Base-by-base conservation (phyloP, 2,797 vertebrate species). In the Cyprinella venusta region DNA sequence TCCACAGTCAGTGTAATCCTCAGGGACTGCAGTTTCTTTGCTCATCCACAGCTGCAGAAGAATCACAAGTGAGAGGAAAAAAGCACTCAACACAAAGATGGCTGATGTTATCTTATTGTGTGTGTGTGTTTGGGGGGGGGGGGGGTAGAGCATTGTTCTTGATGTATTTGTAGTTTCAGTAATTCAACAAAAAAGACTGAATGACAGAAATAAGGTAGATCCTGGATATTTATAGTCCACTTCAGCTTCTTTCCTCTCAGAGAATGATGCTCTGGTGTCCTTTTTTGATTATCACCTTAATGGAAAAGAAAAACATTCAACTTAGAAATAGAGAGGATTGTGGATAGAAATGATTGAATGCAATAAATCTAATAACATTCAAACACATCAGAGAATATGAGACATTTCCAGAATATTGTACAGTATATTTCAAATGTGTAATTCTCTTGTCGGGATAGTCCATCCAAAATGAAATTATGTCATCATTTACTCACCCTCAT, bases 151-250 rank as follows among this genome's bases (percentile, higher is more conserved):
- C 26, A 59, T 82, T 87, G 72, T 78, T 89, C 88, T 90, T 65
- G 74, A 82, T 65, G 85, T 84, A 88, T 92, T 89, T 90, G 88
- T 87, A 83, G 90, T 76, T 83, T 50, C 65, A 82, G 86, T 90
- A 89, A 89, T 88, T 87, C 79, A 87, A 76, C 86, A 80, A 85
- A 88, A 90, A 75, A 75, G 38, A 93, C 89, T 92, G 93, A 91
- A 90, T 84, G 89, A 71, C 81, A 15, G 90, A 92, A 92, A 94
- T 94, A 94, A 93, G 88, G 56, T 42, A 89, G 86, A 84, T 82
- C 85, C 8, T 63, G 71, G 83, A 84, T 89, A 92, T 94, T 93
- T 91, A 91, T 93, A 94, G 93, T 92, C 92, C 24, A 67, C 75
- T 79, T 69, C 40, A 63, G 82, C 90, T 88, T 89, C 90, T 92